phyloP scores from a whole-genome alignment of 1,140 invertebrate species.

The Xylocopa sonorina region DNA sequence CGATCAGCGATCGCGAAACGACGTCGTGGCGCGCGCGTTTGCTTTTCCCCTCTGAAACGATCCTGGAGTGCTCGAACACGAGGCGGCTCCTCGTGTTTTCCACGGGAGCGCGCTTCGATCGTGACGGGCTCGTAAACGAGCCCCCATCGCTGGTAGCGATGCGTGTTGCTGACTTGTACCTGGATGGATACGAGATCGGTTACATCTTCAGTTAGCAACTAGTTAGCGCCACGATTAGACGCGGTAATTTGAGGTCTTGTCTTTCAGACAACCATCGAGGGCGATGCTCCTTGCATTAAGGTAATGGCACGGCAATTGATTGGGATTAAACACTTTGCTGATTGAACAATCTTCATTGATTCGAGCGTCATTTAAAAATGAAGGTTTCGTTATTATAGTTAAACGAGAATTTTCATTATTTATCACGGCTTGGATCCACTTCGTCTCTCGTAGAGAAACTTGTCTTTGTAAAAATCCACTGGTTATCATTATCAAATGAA shows the following conservation, averaged over 20 bases:
- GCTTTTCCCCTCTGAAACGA: background rate
- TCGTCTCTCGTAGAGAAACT: too few species aligned
- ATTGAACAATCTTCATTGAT: too few species aligned
- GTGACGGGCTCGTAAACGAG: background rate
- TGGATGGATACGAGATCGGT: background rate
- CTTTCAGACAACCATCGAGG: background rate
- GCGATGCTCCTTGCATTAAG: background rate
- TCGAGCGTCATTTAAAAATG: too few species aligned
- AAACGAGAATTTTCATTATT: too few species aligned
- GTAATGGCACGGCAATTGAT: background rate
- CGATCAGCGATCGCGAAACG: background rate
- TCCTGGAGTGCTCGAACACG: conserved; percentile 2
- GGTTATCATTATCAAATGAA: too few species aligned
- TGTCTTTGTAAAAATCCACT: too few species aligned
- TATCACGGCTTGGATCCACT: too few species aligned
- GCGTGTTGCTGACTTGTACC: conserved; percentile 4
- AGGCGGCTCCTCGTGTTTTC: background rate
- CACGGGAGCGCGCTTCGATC: background rate
- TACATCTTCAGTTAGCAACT: conserved; percentile 27
- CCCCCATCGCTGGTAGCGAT: background rate
- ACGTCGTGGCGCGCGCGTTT: background rate
- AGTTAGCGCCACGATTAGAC: conserved; percentile 16
- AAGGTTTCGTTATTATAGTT: too few species aligned
- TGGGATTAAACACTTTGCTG: too few species aligned
- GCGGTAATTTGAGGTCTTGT: background rate